phyloP scores from a whole-genome alignment of 2,113 vertebrate species.

The Xyrauchen texanus region DNA sequence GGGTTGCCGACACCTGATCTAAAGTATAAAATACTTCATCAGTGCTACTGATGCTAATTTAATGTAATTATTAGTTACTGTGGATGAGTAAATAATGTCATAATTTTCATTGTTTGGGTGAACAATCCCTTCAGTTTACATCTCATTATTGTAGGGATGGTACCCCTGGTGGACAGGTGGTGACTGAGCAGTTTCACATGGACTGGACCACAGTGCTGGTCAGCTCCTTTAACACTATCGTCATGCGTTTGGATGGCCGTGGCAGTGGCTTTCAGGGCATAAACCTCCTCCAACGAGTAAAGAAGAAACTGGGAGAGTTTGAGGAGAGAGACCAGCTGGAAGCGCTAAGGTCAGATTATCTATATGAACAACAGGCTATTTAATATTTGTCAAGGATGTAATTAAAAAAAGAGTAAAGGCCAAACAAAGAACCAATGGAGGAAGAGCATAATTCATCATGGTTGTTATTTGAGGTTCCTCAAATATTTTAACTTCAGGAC shows the following conservation, averaged over 20 bases:
- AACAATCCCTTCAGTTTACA: too few species aligned
- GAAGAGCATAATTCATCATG: too few species aligned
- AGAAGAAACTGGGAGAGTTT: slow-evolving; percentile 78
- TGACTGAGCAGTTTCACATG: slow-evolving; percentile 86
- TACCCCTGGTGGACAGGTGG: slow-evolving; percentile 87
- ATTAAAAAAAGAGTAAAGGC: background rate
- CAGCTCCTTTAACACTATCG: slow-evolving; percentile 85
- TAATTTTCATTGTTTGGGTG: too few species aligned
- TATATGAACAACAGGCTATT: background rate
- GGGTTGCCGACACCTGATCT: too few species aligned
- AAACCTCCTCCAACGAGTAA: slow-evolving; percentile 88
- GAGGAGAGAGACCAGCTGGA: slow-evolving; percentile 90
- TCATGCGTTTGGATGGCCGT: slow-evolving; percentile 87
- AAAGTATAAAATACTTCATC: too few species aligned
- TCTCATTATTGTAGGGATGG: slow-evolving; percentile 79
- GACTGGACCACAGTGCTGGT: slow-evolving; percentile 91
- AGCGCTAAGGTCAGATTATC: slow-evolving; percentile 80
- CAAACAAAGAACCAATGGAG: too few species aligned
- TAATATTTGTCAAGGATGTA: background rate
- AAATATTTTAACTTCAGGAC: too few species aligned
- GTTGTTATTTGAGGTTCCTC: too few species aligned
- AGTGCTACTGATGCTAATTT: too few species aligned
- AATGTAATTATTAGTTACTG: too few species aligned
- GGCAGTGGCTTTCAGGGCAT: slow-evolving; percentile 96
- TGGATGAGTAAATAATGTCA: too few species aligned